Evolutionary conservation across 2,888 invertebrate genomes (phyloP).

Genomic region (Acanthoscelides obtectus): DNA sequence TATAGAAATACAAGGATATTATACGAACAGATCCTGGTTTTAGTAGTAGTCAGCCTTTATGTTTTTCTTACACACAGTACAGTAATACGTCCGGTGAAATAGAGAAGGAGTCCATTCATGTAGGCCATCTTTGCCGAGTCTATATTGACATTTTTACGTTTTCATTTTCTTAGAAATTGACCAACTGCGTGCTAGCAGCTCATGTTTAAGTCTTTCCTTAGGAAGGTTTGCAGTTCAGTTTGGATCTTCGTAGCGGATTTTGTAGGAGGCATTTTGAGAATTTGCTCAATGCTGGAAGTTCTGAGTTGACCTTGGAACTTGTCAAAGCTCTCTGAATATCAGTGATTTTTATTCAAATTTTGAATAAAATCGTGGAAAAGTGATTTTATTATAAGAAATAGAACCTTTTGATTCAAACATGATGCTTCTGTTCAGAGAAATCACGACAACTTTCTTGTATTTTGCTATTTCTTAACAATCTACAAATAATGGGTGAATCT

Average conservation of each 20-base stretch:
- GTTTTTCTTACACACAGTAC: not conserved
- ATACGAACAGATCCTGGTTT: not conserved
- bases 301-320: too few relatives aligned
- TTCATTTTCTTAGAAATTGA: not conserved
- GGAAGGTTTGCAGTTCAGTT: not conserved
- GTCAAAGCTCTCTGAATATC: too few relatives aligned
- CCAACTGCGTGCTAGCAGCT: not conserved
- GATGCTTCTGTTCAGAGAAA: too few relatives aligned
- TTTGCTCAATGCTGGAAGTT: too few relatives aligned
- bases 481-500: too few relatives aligned
- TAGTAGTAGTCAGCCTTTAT: not conserved
- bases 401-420: too few relatives aligned
- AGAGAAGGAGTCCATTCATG: not conserved
- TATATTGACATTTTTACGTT: not conserved
- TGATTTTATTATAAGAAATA: too few relatives aligned
- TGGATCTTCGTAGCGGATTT: not conserved
- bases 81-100: not conserved
- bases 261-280: not conserved
- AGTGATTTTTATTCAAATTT: too few relatives aligned
- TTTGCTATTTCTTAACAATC: too few relatives aligned
- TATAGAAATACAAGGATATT: not conserved
- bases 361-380: too few relatives aligned
- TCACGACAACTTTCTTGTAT: too few relatives aligned
- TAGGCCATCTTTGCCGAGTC: not conserved
- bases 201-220: not conserved